Evolutionary conservation across 2,888 invertebrate genomes (phyloP).

Genomic region (Epistrophe eligans): DNA sequence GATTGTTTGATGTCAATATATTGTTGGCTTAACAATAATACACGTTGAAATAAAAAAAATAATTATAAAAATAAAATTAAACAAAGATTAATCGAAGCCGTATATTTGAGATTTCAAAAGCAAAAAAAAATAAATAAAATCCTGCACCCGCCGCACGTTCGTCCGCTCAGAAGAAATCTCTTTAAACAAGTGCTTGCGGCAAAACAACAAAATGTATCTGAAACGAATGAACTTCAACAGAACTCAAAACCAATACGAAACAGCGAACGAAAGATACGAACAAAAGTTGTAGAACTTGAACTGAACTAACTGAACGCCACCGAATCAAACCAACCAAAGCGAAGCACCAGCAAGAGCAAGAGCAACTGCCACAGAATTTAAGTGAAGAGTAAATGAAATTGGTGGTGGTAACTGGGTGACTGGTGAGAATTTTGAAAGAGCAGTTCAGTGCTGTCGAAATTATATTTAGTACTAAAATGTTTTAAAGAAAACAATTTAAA

Average conservation of each 20-base stretch:
- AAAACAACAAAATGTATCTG: conserved; percentile 56
- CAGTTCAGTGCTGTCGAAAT: not conserved
- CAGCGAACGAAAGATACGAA: conserved; percentile 18
- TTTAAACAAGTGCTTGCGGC: conserved; percentile 68
- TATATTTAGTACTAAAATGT: no score
- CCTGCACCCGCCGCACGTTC: conserved; percentile 48
- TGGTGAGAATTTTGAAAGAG: not conserved
- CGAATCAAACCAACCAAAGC: not conserved
- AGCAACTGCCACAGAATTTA: not conserved
- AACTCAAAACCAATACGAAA: conserved; percentile 18
- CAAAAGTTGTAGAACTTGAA: conserved; percentile 15
- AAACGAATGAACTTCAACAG: conserved; percentile 47
- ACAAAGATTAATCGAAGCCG: conserved; percentile 42
- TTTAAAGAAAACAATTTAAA: no score
- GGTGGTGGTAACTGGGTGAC: not conserved
- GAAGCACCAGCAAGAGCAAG: not conserved
- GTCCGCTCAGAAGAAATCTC: conserved; percentile 68
- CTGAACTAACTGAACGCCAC: not conserved
- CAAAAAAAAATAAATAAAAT: conserved; percentile 12
- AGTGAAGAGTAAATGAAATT: not conserved
- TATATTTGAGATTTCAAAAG: conserved; percentile 12
- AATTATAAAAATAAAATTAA: conserved; percentile 73
- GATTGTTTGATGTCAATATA: conserved; percentile 46
- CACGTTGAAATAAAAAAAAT: conserved; percentile 79
- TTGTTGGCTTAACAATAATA: conserved; percentile 49